phyloP scores from a whole-genome alignment of 30 jellyfish, hydroid and myxozoan species.

The Clytia hemisphaerica region DNA sequence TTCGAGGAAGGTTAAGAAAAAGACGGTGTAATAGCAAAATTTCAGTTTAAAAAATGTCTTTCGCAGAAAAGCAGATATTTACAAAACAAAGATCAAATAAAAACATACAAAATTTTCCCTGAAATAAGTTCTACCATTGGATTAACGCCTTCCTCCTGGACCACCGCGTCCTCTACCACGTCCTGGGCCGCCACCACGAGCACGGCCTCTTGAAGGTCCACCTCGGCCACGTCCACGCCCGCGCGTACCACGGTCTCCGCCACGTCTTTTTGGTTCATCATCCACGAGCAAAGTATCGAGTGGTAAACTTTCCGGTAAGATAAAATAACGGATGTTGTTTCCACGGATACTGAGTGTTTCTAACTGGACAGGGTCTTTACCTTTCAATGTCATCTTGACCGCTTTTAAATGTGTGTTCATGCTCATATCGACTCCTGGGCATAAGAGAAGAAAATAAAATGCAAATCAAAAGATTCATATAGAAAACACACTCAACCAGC shows the following conservation, averaged over 20 bases:
- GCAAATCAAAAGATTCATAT: background rate
- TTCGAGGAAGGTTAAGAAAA: too few relatives aligned
- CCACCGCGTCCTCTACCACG: slow-evolving; percentile 78
- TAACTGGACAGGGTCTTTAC: slow-evolving; percentile 87
- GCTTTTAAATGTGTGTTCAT: slow-evolving; percentile 96
- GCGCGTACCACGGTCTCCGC: slow-evolving; percentile 67
- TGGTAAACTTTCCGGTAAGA: slow-evolving; percentile 96
- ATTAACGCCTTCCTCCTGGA: slow-evolving; percentile 78
- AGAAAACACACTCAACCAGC: background rate
- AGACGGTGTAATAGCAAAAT: too few relatives aligned
- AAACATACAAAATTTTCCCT: background rate
- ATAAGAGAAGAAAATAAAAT: background rate
- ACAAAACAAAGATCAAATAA: background rate
- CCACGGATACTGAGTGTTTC: slow-evolving; percentile 94
- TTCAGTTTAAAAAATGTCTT: too few relatives aligned
- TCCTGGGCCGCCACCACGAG: slow-evolving; percentile 26
- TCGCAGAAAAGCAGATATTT: too few relatives aligned
- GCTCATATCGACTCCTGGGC: slow-evolving; percentile 91
- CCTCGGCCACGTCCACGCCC: slow-evolving; percentile 38
- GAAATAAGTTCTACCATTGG: slow-evolving; percentile 29
- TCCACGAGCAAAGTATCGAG: slow-evolving; percentile 92
- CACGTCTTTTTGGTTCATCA: slow-evolving; percentile 81
- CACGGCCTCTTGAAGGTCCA: background rate
- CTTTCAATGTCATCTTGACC: slow-evolving; percentile 81
- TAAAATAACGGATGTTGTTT: slow-evolving; percentile 89